Percentiles rank a stretch among this genome's conserved stretches.
Conservation (phyloP, 2,113 vertebrate genomes). For the Oxygymnocypris stewartii region DNA sequence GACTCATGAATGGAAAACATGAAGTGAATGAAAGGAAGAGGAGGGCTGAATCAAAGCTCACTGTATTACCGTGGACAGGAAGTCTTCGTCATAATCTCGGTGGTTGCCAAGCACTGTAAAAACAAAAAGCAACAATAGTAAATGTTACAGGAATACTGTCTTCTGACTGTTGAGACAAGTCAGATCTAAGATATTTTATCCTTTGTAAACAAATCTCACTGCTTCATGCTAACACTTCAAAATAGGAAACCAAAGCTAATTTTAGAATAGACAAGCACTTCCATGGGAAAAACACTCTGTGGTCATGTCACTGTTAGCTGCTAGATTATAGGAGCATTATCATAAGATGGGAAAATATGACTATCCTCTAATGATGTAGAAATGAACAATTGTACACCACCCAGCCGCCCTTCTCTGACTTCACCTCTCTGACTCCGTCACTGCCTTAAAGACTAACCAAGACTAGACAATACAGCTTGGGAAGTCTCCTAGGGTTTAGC, state of each 20-base stretch:
- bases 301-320: not conserved
- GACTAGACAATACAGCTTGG: not conserved
- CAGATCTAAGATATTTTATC: not conserved
- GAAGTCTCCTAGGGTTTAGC: not conserved
- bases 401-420: not conserved
- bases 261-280: not conserved
- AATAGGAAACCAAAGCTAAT: not conserved
- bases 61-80: conserved; percentile 44
- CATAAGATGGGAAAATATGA: not conserved
- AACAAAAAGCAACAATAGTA: conserved; percentile 18
- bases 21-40: conserved; percentile 42
- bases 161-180: not conserved
- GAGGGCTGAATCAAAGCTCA: conserved; percentile 47
- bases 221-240: not conserved
- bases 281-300: conserved; percentile 3
- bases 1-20: conserved; percentile 28
- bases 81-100: conserved; percentile 18
- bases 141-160: conserved; percentile 22
- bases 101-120: conserved; percentile 46
- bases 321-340: not conserved
- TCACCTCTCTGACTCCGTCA: not conserved
- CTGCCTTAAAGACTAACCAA: not conserved
- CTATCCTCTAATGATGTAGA: not conserved
- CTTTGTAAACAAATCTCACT: not conserved
- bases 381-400: conserved; percentile 7